Conservation (phyloP, 2,797 vertebrate species). For the Rhinoraja longicauda region DNA sequence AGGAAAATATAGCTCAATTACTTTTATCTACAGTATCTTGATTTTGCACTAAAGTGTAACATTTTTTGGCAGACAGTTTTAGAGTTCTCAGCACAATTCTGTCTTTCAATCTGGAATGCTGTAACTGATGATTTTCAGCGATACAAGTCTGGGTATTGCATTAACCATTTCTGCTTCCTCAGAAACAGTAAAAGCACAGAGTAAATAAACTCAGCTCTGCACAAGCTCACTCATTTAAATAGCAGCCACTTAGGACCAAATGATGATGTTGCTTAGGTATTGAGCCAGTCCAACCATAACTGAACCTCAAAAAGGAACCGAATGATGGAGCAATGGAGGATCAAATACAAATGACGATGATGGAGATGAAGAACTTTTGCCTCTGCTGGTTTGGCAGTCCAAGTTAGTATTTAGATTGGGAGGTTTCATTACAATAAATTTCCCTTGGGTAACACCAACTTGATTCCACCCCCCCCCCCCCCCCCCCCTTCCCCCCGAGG, state of each 20-base stretch:
- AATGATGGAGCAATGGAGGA: background rate
- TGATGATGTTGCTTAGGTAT: background rate
- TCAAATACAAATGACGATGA: background rate
- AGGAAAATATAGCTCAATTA: background rate
- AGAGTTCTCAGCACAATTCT: slow-evolving; percentile 16
- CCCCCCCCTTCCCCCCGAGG: too few relatives aligned
- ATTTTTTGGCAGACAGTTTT: slow-evolving; percentile 1
- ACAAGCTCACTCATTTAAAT: background rate
- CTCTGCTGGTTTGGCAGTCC: background rate
- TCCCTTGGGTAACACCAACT: background rate
- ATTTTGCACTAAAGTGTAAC: background rate
- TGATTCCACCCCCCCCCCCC: background rate
- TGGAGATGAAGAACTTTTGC: background rate
- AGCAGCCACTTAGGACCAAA: too few relatives aligned
- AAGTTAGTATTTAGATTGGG: background rate
- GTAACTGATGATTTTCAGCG: background rate
- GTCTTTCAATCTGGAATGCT: background rate
- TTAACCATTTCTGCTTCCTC: slow-evolving; percentile 15
- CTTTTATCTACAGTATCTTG: background rate
- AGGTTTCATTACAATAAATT: background rate
- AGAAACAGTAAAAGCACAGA: too few relatives aligned
- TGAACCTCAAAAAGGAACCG: background rate
- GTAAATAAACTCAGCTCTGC: background rate
- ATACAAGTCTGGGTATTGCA: background rate
- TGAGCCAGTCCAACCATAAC: background rate